Percentiles rank a stretch among this genome's conserved stretches.
Evolutionary conservation across 1,140 invertebrate species (phyloP).

Genomic region (Coptotermes formosanus): DNA sequence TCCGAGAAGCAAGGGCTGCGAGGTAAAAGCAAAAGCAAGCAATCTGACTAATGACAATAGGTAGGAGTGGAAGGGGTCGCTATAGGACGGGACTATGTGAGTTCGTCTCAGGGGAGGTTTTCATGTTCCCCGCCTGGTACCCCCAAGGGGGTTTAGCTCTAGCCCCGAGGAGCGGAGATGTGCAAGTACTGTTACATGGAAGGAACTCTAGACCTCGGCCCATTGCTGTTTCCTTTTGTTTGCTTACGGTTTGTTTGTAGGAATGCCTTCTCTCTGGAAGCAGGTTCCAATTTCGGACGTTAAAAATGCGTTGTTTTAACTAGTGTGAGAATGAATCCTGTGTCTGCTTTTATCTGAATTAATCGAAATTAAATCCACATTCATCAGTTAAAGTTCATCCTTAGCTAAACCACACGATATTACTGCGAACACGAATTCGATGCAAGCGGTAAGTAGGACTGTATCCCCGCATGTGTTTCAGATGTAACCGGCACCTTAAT

Average conservation of each 20-base stretch:
- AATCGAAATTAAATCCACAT: too few relatives aligned
- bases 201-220: not conserved
- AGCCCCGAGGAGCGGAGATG: not conserved
- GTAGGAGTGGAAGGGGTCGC: slow-evolving; percentile 3
- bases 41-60: slow-evolving; percentile 29
- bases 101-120: not conserved
- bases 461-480: too few relatives aligned
- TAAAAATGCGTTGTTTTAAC: not conserved
- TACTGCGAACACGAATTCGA: too few relatives aligned
- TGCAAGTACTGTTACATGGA: not conserved
- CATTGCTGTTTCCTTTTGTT: not conserved
- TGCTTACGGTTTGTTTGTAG: not conserved
- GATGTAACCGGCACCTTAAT: too few relatives aligned
- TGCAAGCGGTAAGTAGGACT: too few relatives aligned
- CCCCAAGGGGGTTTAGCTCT: not conserved
- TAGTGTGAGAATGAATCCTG: too few relatives aligned
- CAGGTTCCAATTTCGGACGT: not conserved
- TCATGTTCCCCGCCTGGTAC: slow-evolving; percentile 7
- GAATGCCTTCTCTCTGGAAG: not conserved
- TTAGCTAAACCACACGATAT: too few relatives aligned
- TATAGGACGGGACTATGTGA: slow-evolving; percentile 11
- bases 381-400: too few relatives aligned
- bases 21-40: slow-evolving; percentile 21
- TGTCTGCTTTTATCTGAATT: too few relatives aligned
- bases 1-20: not conserved